A percentile compares a stretch with the other conserved stretches of the same genome.
phyloP scores from a whole-genome alignment of 2,888 invertebrate species.

The Amiota minor region DNA sequence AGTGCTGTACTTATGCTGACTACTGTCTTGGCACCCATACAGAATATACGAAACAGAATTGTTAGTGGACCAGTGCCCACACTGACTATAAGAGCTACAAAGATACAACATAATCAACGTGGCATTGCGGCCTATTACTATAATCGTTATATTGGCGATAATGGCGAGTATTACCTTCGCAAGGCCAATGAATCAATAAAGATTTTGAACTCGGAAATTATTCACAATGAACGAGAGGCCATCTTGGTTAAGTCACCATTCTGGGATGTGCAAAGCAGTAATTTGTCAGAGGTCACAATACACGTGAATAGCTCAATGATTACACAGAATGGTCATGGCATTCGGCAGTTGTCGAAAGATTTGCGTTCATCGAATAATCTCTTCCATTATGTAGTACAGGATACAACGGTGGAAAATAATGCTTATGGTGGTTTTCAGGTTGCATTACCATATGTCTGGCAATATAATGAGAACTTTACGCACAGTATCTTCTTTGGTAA shows the following conservation, averaged over 20 bases:
- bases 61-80: constrained; percentile 87
- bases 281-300: constrained; percentile 91
- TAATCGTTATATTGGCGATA: constrained; percentile 88
- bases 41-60: constrained; percentile 82
- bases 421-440: constrained; percentile 88
- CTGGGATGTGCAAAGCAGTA: constrained; percentile 89
- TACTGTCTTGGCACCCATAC: constrained; percentile 82
- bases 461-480: constrained; percentile 94
- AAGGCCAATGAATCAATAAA: constrained; percentile 91
- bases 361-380: constrained; percentile 96
- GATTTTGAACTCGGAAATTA: constrained; percentile 85
- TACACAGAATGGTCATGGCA: constrained; percentile 89
- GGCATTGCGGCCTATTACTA: constrained; percentile 90
- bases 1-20: constrained; percentile 87
- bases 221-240: constrained; percentile 86
- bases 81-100: constrained; percentile 80
- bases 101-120: constrained; percentile 85
- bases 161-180: constrained; percentile 88
- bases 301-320: constrained; percentile 90
- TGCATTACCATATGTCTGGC: constrained; percentile 94
- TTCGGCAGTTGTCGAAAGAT: constrained; percentile 92
- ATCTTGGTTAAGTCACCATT: constrained; percentile 87
- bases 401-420: constrained; percentile 90
- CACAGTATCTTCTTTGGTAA: constrained; percentile 91
- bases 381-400: constrained; percentile 93